These are phyloP conservation scores for Crossaster papposus DNA, from an alignment of 53 echinoderm and acorn worm genomes.

Conservation along the genomic window DNA sequence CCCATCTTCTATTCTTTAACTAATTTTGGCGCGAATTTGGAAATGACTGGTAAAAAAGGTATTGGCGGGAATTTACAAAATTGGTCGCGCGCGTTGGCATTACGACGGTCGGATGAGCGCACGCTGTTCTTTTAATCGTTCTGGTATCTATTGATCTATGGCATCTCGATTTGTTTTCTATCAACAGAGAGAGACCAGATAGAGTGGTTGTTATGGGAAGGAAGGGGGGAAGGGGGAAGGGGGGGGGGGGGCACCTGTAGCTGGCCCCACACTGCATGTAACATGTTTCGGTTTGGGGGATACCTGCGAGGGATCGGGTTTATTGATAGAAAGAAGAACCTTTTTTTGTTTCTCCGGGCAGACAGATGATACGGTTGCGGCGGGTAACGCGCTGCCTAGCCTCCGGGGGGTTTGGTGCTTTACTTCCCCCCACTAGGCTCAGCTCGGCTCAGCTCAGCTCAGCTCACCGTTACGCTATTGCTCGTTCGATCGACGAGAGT, in stretches of 20 bases:
- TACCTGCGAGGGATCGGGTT: constrained; percentile 18
- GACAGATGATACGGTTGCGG: constrained; percentile 70
- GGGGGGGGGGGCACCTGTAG: constrained; percentile 8
- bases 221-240: too few species aligned
- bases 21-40: constrained; percentile 3
- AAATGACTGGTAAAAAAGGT: neutral
- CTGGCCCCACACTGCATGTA: constrained; percentile 39
- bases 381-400: constrained; percentile 9
- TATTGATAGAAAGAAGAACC: constrained; percentile 53
- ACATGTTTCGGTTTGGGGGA: constrained; percentile 31
- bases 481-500: constrained; percentile 17
- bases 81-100: neutral
- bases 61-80: neutral
- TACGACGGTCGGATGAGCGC: neutral
- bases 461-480: neutral
- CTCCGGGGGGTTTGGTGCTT: constrained; percentile 21
- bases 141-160: constrained; percentile 45
- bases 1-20: neutral
- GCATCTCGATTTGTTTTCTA: constrained; percentile 42
- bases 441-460: neutral
- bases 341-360: constrained; percentile 45
- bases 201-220: too few species aligned
- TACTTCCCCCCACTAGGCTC: constrained; percentile 2
- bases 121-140: constrained; percentile 18
- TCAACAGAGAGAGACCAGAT: constrained; percentile 29